Conservation (phyloP, 1,140 invertebrate species). For the Drosophila tsacasi region DNA sequence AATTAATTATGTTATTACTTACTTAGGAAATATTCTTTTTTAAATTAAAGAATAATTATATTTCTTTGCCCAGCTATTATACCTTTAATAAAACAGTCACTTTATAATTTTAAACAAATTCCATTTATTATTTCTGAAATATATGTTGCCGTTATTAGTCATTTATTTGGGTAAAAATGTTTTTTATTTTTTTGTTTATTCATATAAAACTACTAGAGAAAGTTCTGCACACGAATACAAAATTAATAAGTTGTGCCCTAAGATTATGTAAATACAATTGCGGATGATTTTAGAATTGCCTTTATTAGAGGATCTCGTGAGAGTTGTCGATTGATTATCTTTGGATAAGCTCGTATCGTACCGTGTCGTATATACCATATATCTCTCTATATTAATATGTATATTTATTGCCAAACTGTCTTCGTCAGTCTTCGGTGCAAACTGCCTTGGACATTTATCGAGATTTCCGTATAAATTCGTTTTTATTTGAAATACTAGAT, state of each 20-base stretch:
- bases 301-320: conserved; percentile 42
- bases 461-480: conserved; percentile 30
- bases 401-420: conserved; percentile 44
- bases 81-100: background rate
- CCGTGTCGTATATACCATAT: conserved; percentile 35
- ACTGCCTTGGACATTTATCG: conserved; percentile 40
- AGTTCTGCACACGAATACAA: conserved; percentile 54
- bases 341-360: conserved; percentile 66
- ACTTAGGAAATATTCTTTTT: no score
- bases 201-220: conserved; percentile 55
- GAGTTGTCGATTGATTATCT: conserved; percentile 59
- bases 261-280: conserved; percentile 55
- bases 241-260: conserved; percentile 51
- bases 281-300: conserved; percentile 50
- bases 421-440: conserved; percentile 66
- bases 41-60: background rate
- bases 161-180: conserved; percentile 57
- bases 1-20: background rate
- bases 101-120: conserved; percentile 42
- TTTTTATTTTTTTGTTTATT: conserved; percentile 28
- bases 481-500: conserved; percentile 57
- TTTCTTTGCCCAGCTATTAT: background rate
- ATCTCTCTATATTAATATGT: conserved; percentile 24
- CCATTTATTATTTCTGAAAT: conserved; percentile 47
- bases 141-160: conserved; percentile 49